These are phyloP conservation scores for Parnassius glacialis DNA, from an alignment of 2,888 invertebrate genomes.

Conservation along the genomic window DNA sequence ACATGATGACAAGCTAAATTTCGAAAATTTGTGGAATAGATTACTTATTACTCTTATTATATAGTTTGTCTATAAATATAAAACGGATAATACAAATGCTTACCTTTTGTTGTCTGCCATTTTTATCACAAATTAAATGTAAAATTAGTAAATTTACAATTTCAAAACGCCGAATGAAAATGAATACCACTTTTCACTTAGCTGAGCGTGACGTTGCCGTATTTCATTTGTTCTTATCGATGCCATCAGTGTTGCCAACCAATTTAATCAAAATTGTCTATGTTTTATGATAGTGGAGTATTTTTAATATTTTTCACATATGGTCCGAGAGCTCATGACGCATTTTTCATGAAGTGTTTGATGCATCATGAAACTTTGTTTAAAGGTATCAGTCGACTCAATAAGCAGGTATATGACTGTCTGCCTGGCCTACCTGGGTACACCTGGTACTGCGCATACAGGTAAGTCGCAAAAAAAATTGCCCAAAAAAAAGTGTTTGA, in stretches of 20 bases:
- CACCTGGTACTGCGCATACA: too few species aligned
- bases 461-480: too few species aligned
- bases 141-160: slow-evolving; percentile 58
- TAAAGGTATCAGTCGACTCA: too few species aligned
- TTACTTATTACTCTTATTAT: slow-evolving; percentile 20
- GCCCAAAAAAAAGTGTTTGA: too few species aligned
- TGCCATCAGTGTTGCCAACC: slow-evolving; percentile 57
- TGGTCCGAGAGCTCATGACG: too few species aligned
- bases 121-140: slow-evolving; percentile 57
- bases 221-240: slow-evolving; percentile 77
- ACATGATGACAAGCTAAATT: slow-evolving; percentile 82
- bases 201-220: slow-evolving; percentile 79
- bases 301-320: too few species aligned
- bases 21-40: slow-evolving; percentile 51
- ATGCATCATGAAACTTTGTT: too few species aligned
- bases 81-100: slow-evolving; percentile 39
- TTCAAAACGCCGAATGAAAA: slow-evolving; percentile 51
- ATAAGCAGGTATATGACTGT: too few species aligned
- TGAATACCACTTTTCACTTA: slow-evolving; percentile 52
- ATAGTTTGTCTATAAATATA: neutral
- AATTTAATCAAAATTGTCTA: slow-evolving; percentile 35
- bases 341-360: too few species aligned
- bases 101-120: slow-evolving; percentile 82
- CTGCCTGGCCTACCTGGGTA: too few species aligned
- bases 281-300: neutral